Evolutionary conservation across 2,797 vertebrate species (phyloP).

Genomic region (Neopelma chrysocephalum): DNA sequence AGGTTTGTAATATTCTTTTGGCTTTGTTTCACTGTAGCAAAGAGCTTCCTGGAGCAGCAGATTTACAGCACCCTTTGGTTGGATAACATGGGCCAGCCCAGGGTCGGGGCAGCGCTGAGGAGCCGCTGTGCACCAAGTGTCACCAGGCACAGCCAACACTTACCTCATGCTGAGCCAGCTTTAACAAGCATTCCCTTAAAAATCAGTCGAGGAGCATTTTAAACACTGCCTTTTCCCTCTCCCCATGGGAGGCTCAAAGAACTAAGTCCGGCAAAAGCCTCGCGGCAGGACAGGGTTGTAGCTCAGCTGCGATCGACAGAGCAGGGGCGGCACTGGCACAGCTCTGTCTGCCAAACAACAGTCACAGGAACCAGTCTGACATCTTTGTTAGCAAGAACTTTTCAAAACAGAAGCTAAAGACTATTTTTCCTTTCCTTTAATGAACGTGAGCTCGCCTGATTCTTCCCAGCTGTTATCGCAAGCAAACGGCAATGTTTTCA

Average conservation of each 20-base stretch:
- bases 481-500: neutral
- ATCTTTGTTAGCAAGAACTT: accelerated
- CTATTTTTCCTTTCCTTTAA: neutral
- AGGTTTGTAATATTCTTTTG: neutral
- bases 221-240: neutral
- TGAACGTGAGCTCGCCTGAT: neutral
- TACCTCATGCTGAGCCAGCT: neutral
- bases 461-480: neutral
- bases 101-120: accelerated
- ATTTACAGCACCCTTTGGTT: neutral
- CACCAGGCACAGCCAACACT: neutral
- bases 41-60: neutral
- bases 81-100: accelerated
- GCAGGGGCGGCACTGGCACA: neutral
- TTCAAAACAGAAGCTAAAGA: neutral
- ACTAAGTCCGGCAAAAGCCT: neutral
- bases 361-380: neutral
- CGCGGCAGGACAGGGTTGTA: accelerated
- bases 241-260: neutral
- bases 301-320: accelerated
- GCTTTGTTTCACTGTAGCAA: neutral
- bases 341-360: neutral
- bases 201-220: neutral
- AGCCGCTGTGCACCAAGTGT: accelerated
- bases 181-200: neutral